A percentile compares a stretch with the other conserved stretches of the same genome.
Conservation (phyloP, 2,113 vertebrate genomes). For the Copsychus sechellarum region DNA sequence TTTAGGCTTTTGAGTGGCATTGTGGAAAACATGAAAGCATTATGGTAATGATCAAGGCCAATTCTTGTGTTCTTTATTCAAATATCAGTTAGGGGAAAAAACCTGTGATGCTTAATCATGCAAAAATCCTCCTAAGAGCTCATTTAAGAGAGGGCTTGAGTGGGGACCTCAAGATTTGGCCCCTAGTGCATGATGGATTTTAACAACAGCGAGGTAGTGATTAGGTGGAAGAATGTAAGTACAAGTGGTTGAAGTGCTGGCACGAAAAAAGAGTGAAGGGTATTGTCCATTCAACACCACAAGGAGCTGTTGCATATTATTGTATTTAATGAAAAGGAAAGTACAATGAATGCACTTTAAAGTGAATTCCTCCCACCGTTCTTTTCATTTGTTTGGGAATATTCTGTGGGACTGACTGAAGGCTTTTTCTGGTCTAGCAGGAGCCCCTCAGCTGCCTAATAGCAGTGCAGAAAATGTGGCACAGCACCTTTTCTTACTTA, state of each 20-base stretch:
- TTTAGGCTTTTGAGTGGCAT: constrained; percentile 31
- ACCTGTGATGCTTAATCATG: background rate
- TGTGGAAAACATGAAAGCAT: constrained; percentile 22
- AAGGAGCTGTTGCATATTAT: constrained; percentile 12
- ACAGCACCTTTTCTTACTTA: background rate
- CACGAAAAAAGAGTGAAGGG: background rate
- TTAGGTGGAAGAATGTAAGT: background rate
- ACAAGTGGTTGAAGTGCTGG: constrained; percentile 10
- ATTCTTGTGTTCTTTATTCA: constrained; percentile 19
- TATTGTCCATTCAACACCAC: background rate
- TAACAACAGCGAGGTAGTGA: constrained; percentile 3
- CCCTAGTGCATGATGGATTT: background rate
- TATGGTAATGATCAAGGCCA: constrained; percentile 18
- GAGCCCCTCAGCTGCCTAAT: background rate
- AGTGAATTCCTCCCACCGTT: constrained; percentile 44
- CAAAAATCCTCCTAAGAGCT: constrained; percentile 18
- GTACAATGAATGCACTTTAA: constrained; percentile 9
- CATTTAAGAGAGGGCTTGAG: background rate
- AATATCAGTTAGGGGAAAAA: background rate
- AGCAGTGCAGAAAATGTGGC: background rate
- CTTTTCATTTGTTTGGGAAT: constrained; percentile 49
- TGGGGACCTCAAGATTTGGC: background rate
- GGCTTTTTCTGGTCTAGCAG: constrained; percentile 30
- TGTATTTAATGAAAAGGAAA: constrained; percentile 5
- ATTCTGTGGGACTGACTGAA: constrained; percentile 8